Base-by-base conservation (phyloP, 1,140 invertebrate genomes). In the Brachionus calyciflorus region DNA sequence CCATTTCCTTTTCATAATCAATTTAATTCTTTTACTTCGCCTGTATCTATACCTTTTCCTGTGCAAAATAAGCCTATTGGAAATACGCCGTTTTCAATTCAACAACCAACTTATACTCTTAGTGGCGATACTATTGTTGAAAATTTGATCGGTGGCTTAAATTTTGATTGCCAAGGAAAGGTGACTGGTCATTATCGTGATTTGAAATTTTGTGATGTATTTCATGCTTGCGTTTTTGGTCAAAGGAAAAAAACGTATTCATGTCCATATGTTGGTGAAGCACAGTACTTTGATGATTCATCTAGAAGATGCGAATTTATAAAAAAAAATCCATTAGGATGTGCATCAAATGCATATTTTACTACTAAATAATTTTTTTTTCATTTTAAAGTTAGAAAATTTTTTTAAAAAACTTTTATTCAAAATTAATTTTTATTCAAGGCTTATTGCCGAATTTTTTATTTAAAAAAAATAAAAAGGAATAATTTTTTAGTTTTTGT, bases 271-370 rank as follows among this genome's bases (percentile, higher is more conserved):
- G 33, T 76, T 33, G 75, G 75, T 10, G 75, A 76, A 63, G 6
- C 46, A 46, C n/a, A 28, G 26, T 76, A 76, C 21, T 76, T 76
- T 60, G 75, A 76, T 63, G 75, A 76, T 26, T 37, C 46, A 46
- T 41, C 51, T 28, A 46, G 46, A 19, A 40, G 44, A 70, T 70
- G 65, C 19, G 65, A 70, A 51, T 70, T 70, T 51, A 24, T 70
- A n/a, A 40, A 28, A 48, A 48, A 70, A n/a, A 70, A 70, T 19
- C 65, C 65, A 21, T 37, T 49, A 14, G 65, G 44, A n/a, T 70
- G 65, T 51, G 41, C 65, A 49, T 48, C 44, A 48, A 70, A 49
- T 51, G 65, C 65, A n/a, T n/a, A 10, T 70, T 70, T 10, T 70
- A 70, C 24, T 19, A 70, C 21, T 70, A 70, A 19, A 44, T 33